Evolutionary conservation across 2,888 invertebrate species (phyloP).

Genomic region (Gortyna flavago): DNA sequence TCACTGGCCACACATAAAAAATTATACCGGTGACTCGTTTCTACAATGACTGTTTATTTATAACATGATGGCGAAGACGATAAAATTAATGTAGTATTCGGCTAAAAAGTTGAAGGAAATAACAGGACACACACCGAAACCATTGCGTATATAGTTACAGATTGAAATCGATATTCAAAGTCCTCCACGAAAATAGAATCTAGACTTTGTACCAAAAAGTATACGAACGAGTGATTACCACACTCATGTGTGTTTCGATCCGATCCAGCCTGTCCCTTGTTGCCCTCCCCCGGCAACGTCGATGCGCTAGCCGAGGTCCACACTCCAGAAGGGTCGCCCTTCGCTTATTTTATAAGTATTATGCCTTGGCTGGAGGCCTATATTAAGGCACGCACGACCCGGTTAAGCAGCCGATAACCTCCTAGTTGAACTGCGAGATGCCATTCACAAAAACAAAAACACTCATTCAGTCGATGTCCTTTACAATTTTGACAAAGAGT

Average conservation of each 20-base stretch:
- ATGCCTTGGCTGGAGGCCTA: too few relatives aligned
- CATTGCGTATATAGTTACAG: neutral
- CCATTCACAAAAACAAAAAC: too few relatives aligned
- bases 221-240: constrained; percentile 12
- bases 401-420: too few relatives aligned
- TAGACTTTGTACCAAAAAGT: neutral
- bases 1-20: neutral
- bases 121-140: neutral
- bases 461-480: neutral
- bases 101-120: neutral
- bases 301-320: too few relatives aligned
- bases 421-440: too few relatives aligned
- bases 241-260: neutral
- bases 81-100: neutral
- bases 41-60: neutral
- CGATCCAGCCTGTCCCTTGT: too few relatives aligned
- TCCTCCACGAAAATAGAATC: neutral
- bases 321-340: too few relatives aligned
- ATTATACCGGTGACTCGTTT: neutral
- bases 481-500: constrained; percentile 2
- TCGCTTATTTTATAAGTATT: too few relatives aligned
- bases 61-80: neutral
- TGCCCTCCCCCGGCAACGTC: too few relatives aligned
- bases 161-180: neutral
- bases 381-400: too few relatives aligned